Percentiles rank a stretch among this genome's conserved stretches.
Conservation (phyloP, 53 echinoderm and acorn worm species). For the Holothuria scabra region DNA sequence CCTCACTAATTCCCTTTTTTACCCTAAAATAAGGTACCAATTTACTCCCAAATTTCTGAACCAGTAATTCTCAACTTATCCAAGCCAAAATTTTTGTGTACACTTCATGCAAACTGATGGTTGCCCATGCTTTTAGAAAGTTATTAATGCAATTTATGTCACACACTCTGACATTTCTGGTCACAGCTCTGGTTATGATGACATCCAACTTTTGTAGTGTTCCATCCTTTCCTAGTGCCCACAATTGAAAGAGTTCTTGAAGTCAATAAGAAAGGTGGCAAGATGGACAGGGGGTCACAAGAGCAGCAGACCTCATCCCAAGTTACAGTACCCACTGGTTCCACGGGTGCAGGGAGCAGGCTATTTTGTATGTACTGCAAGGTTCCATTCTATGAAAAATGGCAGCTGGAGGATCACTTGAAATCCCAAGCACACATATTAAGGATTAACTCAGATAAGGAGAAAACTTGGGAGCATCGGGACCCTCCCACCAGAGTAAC, state of each 20-base stretch:
- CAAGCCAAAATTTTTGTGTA: too few relatives aligned
- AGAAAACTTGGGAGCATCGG: constrained; percentile 83
- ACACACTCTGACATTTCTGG: too few relatives aligned
- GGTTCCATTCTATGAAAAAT: constrained; percentile 59
- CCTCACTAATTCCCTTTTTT: too few relatives aligned
- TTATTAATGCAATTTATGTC: too few relatives aligned
- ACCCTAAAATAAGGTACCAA: too few relatives aligned
- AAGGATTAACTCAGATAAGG: constrained; percentile 85
- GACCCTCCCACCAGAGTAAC: constrained; percentile 80
- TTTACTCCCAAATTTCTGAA: too few relatives aligned
- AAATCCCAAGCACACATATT: constrained; percentile 68
- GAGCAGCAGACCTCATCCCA: not conserved
- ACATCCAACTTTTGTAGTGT: not conserved
- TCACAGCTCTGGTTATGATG: too few relatives aligned
- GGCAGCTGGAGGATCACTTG: constrained; percentile 71
- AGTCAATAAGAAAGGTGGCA: constrained; percentile 30
- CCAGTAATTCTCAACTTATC: too few relatives aligned
- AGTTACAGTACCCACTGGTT: not conserved
- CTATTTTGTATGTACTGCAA: constrained; percentile 78
- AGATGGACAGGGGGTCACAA: constrained; percentile 2
- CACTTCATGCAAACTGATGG: too few relatives aligned
- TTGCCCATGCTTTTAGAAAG: too few relatives aligned
- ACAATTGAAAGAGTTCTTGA: constrained; percentile 73
- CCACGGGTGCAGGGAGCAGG: constrained; percentile 21
- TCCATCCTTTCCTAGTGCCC: constrained; percentile 42